These are phyloP conservation scores for Epicampocera succincta DNA, from an alignment of 2,888 invertebrate genomes.

Conservation along the genomic window DNA sequence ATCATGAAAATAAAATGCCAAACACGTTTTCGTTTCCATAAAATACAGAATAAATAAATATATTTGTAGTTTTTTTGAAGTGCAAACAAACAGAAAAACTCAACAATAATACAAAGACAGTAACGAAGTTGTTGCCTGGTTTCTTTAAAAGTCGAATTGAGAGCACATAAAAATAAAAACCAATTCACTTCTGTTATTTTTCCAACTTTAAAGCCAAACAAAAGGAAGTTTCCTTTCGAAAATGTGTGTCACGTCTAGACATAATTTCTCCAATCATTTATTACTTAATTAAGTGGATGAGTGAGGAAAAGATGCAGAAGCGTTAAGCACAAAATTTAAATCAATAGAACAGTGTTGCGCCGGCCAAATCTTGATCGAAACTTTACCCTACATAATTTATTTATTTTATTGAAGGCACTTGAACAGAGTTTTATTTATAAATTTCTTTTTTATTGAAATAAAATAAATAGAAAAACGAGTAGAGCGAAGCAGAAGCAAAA, in stretches of 20 bases:
- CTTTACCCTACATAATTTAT: too few species aligned
- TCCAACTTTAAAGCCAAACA: background rate
- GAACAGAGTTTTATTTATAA: too few species aligned
- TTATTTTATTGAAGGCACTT: too few species aligned
- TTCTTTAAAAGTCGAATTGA: conserved; percentile 47
- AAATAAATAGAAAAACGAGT: too few species aligned
- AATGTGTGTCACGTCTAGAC: conserved; percentile 82
- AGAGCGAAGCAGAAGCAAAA: too few species aligned
- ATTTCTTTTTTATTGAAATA: too few species aligned
- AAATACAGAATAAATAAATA: conserved; percentile 33
- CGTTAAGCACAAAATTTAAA: background rate
- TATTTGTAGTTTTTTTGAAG: conserved; percentile 48
- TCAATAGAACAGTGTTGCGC: background rate
- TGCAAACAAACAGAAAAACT: conserved; percentile 24
- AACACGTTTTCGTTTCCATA: conserved; percentile 65
- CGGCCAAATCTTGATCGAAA: too few species aligned
- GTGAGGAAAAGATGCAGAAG: conserved; percentile 54
- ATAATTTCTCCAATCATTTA: conserved; percentile 82
- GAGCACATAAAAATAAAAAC: conserved; percentile 51
- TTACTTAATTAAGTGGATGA: conserved; percentile 82
- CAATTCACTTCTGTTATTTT: conserved; percentile 31
- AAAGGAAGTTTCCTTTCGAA: conserved; percentile 72
- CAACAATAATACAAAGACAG: conserved; percentile 15
- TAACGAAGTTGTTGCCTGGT: conserved; percentile 47
- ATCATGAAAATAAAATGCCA: conserved; percentile 62